These are phyloP conservation scores for Epinephelus cyanopodus DNA, from an alignment of 2,113 vertebrate species.

Conservation along the genomic window DNA sequence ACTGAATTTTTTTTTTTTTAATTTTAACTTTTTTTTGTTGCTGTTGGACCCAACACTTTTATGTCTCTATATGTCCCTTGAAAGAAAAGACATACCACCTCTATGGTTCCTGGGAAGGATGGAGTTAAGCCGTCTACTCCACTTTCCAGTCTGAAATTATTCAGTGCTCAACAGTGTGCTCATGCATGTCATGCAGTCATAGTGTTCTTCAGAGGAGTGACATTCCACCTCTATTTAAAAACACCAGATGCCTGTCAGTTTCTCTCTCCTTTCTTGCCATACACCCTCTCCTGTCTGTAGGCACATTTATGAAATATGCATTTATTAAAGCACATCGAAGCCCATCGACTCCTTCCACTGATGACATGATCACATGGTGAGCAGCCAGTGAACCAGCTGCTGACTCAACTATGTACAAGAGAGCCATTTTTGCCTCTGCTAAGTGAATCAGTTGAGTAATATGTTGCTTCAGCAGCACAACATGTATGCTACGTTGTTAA, in stretches of 20 bases:
- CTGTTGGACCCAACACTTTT: background rate
- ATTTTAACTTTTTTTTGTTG: background rate
- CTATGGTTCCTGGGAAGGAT: background rate
- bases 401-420: conserved; percentile 25
- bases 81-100: background rate
- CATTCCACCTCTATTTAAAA: conserved; percentile 71
- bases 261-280: conserved; percentile 21
- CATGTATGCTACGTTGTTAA: background rate
- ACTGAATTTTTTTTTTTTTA: background rate
- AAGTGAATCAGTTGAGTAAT: background rate
- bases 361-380: conserved; percentile 15
- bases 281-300: conserved; percentile 40
- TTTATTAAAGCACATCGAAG: conserved; percentile 44
- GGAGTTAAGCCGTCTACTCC: conserved; percentile 40
- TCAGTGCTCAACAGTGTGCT: conserved; percentile 57
- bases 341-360: conserved; percentile 26
- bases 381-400: conserved; percentile 29
- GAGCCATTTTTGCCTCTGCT: background rate
- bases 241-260: conserved; percentile 47
- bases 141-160: conserved; percentile 40
- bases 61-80: background rate
- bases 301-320: conserved; percentile 64
- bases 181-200: conserved; percentile 58
- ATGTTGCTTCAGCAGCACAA: background rate
- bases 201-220: conserved; percentile 67